These are phyloP conservation scores for Leptocoma aspasia DNA, from an alignment of 2,113 vertebrate species.

Conservation along the genomic window DNA sequence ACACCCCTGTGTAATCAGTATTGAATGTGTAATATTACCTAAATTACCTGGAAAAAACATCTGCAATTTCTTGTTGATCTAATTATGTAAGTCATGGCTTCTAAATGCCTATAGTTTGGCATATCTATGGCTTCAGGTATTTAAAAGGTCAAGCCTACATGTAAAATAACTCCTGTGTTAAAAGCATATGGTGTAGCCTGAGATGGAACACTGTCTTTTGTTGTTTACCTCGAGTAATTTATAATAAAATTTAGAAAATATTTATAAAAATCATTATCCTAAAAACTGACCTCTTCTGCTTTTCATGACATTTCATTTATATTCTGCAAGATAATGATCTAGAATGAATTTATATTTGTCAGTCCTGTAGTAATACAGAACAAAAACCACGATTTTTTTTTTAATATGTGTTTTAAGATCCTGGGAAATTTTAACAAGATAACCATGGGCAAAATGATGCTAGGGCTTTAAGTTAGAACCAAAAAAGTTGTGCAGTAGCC, in stretches of 20 bases:
- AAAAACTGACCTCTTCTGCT: not conserved
- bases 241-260: not conserved
- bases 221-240: not conserved
- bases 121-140: not conserved
- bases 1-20: not conserved
- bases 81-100: not conserved
- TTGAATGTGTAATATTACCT: not conserved
- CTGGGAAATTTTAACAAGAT: not conserved
- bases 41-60: not conserved
- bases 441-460: not conserved
- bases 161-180: not conserved
- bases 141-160: not conserved
- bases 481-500: not conserved
- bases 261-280: not conserved
- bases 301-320: not conserved
- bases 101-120: not conserved
- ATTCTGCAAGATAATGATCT: not conserved
- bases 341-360: not conserved
- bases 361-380: not conserved
- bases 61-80: not conserved
- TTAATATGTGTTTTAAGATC: not conserved
- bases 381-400: not conserved
- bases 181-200: not conserved
- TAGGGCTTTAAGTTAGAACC: not conserved
- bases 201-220: not conserved